Evolutionary conservation across 2,113 vertebrate species (phyloP), one percentile per base, ranked within the genome.

Genomic region (Elgaria multicarinata): DNA sequence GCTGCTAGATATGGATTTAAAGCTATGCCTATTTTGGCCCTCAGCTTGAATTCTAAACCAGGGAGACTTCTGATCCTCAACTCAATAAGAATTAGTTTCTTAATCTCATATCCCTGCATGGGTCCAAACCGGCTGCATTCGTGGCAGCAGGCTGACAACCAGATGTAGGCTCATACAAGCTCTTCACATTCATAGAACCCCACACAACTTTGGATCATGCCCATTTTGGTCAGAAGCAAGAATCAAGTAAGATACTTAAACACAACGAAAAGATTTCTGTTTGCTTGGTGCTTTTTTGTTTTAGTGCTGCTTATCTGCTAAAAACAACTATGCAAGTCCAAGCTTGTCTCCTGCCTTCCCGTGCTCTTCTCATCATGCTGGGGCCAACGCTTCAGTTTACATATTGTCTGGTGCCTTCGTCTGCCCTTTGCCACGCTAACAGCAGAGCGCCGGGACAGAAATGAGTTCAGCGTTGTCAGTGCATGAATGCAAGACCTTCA

Each of bases 381-480:
- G 4, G 0, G 76, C 0, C 18, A 77, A 44, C 0, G 0, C 18
- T 88, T 2, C 58, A 39, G 93, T 92, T 86, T 36, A 10, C 5
- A 1, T 2, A 5, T 8, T 7, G 76, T 13, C 90, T 26, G 87
- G 20, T 69, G 75, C 89, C 88, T 18, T 85, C 3, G 85, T 24
- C 93, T 94, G 89, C 92, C 94, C 95, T 95, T 95, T 94, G 90
- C 18, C 69, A 0, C 1, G 76, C 87, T 93, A 87, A n/a, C 13
- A 90, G 93, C 82, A 12, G 85, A 42, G 72, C 1, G 10, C 46
- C 78, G 74, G 88, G 62, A 0, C 75, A 87, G 82, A 71, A 74
- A 67, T 1, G 81, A 16, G 89, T 88, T 50, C 88, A 24, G 69
- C 13, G 4, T n/a, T n/a, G n/a, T 50, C 24, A 44, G 81, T 4